Percentiles rank a stretch among this genome's conserved stretches.
These are phyloP conservation scores for Parnassius glacialis DNA, from an alignment of 2,888 invertebrate species.

Conservation along the genomic window DNA sequence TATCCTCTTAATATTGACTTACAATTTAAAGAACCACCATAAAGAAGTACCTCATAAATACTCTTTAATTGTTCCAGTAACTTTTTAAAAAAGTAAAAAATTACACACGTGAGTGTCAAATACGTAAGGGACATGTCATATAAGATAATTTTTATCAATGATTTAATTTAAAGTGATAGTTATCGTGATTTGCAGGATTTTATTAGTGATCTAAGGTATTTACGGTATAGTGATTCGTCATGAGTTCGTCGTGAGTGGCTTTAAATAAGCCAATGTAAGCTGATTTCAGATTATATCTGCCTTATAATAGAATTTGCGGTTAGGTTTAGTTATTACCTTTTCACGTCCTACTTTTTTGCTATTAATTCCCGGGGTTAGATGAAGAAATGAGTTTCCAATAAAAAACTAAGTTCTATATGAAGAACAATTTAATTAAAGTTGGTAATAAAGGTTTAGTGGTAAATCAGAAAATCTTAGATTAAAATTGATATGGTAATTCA, in stretches of 20 bases:
- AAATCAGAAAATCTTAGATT: no score
- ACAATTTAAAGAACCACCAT: no score
- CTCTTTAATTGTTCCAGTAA: slow-evolving; percentile 25
- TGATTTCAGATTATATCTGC: slow-evolving; percentile 4
- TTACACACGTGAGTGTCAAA: slow-evolving; percentile 18
- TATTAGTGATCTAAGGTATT: slow-evolving; percentile 15
- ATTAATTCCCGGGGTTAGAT: no score
- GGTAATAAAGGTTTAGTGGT: no score
- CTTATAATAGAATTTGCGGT: slow-evolving; percentile 13
- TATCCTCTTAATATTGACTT: no score
- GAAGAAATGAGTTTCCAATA: no score
- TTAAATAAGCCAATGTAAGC: slow-evolving; percentile 10
- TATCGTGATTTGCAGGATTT: slow-evolving; percentile 11
- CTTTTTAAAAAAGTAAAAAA: slow-evolving; percentile 27
- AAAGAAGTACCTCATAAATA: slow-evolving; percentile 12
- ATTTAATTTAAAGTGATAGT: slow-evolving; percentile 26
- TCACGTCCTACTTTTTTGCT: no score
- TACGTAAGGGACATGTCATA: slow-evolving; percentile 28
- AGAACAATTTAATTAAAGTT: no score
- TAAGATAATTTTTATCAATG: slow-evolving; percentile 28
- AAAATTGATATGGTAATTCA: no score
- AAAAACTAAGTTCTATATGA: no score
- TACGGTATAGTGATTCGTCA: slow-evolving; percentile 17
- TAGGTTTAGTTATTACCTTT: slow-evolving; percentile 3
- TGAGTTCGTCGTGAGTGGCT: slow-evolving; percentile 5